Evolutionary conservation across 2,797 vertebrate species (phyloP), one percentile per base, ranked within the genome.

Genomic region (Oreochromis grahami): DNA sequence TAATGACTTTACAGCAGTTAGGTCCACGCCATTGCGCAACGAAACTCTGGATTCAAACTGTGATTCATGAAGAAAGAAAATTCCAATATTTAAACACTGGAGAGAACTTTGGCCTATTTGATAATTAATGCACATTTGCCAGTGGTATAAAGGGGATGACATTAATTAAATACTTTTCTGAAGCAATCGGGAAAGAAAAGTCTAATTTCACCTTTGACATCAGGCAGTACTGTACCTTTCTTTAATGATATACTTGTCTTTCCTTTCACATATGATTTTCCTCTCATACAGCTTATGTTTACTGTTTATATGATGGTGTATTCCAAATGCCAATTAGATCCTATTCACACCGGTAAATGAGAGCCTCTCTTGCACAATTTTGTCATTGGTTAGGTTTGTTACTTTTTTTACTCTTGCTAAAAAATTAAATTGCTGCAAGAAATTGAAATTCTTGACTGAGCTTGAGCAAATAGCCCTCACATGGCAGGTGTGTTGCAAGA

Each of bases 1-100:
- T 82, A 84, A 90, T 84, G 80, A 74, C 78, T 88, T 60, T 65
- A 58, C 53, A 74, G 76, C 76, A 77, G 84, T 87, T 82, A 68
- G 65, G 76, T 78, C 80, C 83, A 87, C 9, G 81, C 87, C 83
- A 82, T 11, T 91, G 68, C 72, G 26, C 74, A 17, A 10, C 15
- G 43, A 79, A 82, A 65, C 56, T 55, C 12, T 29, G 52, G 3
- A 77, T 72, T 83, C 74, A 63, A 68, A 63, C 41, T 38, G 12
- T 70, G 58, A 63, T 76, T 83, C 79, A 48, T 1, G 5, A 55
- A 84, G 21, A 32, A 65, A 50, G 55, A 8, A 26, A 17, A 26
- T 6, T 36, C 29, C 11, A 72, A 51, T 86, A 38, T 88, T 76
- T 56, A 84, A 65, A 72, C 48, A 63, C 11, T 13, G 4, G 24